These are phyloP conservation scores for Urocynchramus pylzowi DNA, from an alignment of 2,113 vertebrate genomes.

Conservation along the genomic window DNA sequence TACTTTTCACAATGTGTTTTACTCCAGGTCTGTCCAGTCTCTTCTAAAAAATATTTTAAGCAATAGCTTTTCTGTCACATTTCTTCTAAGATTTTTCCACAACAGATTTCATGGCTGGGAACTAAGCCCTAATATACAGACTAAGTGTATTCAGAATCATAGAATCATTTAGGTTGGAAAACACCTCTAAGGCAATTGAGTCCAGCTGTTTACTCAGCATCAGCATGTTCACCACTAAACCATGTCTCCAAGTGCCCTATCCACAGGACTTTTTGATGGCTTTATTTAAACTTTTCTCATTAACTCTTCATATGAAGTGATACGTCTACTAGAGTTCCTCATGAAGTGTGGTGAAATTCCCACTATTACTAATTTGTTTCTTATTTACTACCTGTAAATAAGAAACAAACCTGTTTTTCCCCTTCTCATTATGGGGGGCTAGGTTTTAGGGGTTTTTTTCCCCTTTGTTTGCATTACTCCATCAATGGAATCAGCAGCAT, in stretches of 20 bases:
- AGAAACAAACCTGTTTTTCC: too few species aligned
- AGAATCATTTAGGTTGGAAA: neutral
- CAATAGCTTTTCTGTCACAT: neutral
- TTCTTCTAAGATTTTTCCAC: neutral
- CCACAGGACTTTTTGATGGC: neutral
- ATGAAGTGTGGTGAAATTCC: neutral
- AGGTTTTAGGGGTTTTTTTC: accelerated
- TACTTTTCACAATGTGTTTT: neutral
- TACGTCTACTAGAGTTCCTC: neutral
- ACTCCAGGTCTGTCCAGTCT: neutral
- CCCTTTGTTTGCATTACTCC: neutral
- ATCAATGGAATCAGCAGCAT: neutral
- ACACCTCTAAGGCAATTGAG: neutral
- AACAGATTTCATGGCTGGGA: neutral
- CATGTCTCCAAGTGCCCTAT: neutral
- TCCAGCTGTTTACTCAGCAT: neutral
- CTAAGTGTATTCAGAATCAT: neutral
- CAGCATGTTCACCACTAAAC: neutral
- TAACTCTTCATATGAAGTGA: neutral
- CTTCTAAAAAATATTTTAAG: neutral
- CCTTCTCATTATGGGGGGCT: accelerated
- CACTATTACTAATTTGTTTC: neutral
- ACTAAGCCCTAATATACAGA: neutral
- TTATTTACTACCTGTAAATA: neutral
- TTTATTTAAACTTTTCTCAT: neutral